These are phyloP conservation scores for Sebastes taczanowskii DNA, from an alignment of 2,797 vertebrate species.

Conservation along the genomic window DNA sequence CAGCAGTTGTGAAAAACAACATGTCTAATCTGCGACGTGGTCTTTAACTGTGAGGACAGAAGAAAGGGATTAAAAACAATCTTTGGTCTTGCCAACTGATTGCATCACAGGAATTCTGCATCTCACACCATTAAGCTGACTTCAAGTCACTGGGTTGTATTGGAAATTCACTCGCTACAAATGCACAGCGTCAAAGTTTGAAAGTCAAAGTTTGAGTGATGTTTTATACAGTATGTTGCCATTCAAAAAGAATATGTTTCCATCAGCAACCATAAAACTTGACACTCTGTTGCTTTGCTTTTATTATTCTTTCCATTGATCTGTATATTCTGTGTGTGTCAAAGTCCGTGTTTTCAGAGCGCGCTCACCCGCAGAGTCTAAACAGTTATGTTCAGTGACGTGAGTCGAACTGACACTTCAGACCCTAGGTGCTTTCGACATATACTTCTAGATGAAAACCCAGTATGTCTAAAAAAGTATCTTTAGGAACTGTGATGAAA, in stretches of 20 bases:
- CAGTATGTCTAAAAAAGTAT: not conserved
- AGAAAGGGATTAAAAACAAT: conserved; percentile 10
- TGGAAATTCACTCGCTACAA: not conserved
- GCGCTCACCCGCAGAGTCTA: not conserved
- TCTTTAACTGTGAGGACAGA: conserved; percentile 11
- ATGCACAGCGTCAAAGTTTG: not conserved
- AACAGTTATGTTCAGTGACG: conserved; percentile 6
- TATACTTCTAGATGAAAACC: not conserved
- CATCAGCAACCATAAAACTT: not conserved
- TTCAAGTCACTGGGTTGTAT: conserved; percentile 1
- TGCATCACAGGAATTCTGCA: conserved; percentile 47
- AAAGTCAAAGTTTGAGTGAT: not conserved
- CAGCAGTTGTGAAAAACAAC: conserved; percentile 14
- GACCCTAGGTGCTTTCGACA: not conserved
- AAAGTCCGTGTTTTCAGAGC: conserved; percentile 1
- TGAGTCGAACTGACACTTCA: not conserved
- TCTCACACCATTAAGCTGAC: conserved; percentile 7
- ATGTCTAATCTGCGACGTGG: conserved; percentile 7
- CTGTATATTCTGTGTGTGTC: conserved; percentile 8
- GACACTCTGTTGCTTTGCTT: not conserved
- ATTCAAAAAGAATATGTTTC: conserved; percentile 14
- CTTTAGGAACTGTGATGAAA: not conserved
- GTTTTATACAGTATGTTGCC: not conserved
- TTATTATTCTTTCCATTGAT: conserved; percentile 16
- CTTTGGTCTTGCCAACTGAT: conserved; percentile 41